These are phyloP conservation scores for Gonioctena quinquepunctata DNA, from an alignment of 1,140 invertebrate species.

Conservation along the genomic window DNA sequence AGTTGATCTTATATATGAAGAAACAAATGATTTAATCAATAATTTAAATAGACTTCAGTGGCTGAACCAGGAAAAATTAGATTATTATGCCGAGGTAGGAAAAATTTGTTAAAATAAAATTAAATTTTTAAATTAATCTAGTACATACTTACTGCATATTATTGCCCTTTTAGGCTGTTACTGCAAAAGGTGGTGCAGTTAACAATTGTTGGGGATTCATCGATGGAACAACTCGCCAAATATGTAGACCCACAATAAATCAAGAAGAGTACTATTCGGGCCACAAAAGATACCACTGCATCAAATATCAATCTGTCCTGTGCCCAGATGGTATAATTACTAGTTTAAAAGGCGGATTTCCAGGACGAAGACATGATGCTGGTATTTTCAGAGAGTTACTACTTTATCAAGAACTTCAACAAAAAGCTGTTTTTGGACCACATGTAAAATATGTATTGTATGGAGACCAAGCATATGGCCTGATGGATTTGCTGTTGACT, in stretches of 20 bases:
- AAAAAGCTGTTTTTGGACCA: not conserved
- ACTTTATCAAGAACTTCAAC: conserved; percentile 23
- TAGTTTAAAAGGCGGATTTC: conserved; percentile 25
- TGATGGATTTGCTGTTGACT: not conserved
- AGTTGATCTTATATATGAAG: too few relatives aligned
- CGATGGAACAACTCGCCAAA: conserved; percentile 31
- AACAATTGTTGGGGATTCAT: conserved; percentile 37
- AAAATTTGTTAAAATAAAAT: too few relatives aligned
- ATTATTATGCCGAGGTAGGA: too few relatives aligned
- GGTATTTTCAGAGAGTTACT: conserved; percentile 29
- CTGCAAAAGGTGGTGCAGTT: conserved; percentile 23
- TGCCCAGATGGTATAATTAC: conserved; percentile 33
- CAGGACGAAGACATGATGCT: conserved; percentile 31
- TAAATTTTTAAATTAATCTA: too few relatives aligned
- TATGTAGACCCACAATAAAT: conserved; percentile 28
- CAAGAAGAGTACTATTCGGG: conserved; percentile 38
- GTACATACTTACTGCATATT: too few relatives aligned
- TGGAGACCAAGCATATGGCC: not conserved
- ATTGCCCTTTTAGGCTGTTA: conserved; percentile 16
- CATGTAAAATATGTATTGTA: not conserved
- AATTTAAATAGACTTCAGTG: too few relatives aligned
- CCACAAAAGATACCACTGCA: conserved; percentile 27
- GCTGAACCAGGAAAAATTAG: too few relatives aligned
- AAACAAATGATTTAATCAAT: too few relatives aligned
- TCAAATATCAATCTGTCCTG: conserved; percentile 37